Percentiles rank a stretch among this genome's conserved stretches.
Conservation (phyloP, 1,140 invertebrate species). For the Chionoecetes opilio region DNA sequence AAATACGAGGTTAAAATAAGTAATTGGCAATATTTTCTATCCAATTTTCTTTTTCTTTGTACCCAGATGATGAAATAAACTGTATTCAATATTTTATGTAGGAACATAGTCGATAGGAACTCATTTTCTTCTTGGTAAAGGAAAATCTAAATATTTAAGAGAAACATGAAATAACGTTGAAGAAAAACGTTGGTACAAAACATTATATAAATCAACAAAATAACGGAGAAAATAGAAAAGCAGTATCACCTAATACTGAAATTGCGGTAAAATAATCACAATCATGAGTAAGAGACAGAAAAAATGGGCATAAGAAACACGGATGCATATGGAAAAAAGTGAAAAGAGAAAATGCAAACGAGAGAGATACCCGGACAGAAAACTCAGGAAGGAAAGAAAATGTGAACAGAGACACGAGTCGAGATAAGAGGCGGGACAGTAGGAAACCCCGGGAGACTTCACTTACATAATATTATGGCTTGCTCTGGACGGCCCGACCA, state of each 20-base stretch:
- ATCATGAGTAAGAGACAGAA: no score
- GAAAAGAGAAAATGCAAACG: not conserved
- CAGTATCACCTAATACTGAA: not conserved
- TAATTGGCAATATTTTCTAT: no score
- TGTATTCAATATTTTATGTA: no score
- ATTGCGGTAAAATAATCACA: not conserved
- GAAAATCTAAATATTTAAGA: no score
- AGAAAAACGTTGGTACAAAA: no score
- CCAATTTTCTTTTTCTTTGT: no score
- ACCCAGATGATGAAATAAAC: no score
- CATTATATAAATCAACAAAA: not conserved
- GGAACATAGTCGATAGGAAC: no score
- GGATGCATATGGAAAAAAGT: no score
- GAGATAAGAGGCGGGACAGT: conserved; percentile 16
- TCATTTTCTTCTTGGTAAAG: no score
- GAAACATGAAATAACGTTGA: not conserved
- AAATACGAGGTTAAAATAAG: no score
- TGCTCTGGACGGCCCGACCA: not conserved
- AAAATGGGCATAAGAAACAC: no score
- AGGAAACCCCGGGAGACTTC: conserved; percentile 1
- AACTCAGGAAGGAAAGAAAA: conserved; percentile 29
- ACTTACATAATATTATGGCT: conserved; percentile 11
- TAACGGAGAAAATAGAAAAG: not conserved
- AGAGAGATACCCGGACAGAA: conserved; percentile 1
- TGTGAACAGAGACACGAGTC: not conserved